A percentile compares a stretch with the other conserved stretches of the same genome.
These are phyloP conservation scores for Brenthis daphne DNA, from an alignment of 2,888 invertebrate genomes.

Conservation along the genomic window DNA sequence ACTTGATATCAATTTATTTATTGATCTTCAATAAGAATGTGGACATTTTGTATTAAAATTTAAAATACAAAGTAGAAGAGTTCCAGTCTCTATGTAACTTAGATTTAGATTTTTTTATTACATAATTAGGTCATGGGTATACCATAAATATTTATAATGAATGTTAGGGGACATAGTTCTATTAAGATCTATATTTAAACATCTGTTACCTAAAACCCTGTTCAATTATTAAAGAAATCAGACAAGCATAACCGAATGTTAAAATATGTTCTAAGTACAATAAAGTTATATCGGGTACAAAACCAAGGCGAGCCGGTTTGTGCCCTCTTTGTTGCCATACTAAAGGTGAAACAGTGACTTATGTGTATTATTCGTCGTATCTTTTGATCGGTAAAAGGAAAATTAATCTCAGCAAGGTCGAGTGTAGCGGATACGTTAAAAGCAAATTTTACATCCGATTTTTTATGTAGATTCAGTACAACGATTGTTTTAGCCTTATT, in stretches of 20 bases:
- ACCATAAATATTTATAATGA: no score
- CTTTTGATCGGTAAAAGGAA: constrained; percentile 33
- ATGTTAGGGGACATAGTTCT: no score
- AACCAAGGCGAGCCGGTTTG: constrained; percentile 29
- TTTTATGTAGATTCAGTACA: constrained; percentile 7
- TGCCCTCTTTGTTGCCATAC: constrained; percentile 26
- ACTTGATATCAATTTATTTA: not conserved
- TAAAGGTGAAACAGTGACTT: constrained; percentile 35
- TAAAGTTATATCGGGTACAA: constrained; percentile 27
- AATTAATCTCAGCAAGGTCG: constrained; percentile 32
- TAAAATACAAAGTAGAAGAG: not conserved
- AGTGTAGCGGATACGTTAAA: constrained; percentile 25
- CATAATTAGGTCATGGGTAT: no score
- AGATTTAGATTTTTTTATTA: no score
- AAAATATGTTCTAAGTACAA: constrained; percentile 14
- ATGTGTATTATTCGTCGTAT: constrained; percentile 25
- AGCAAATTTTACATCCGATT: constrained; percentile 25
- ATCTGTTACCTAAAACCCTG: not conserved
- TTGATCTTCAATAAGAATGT: constrained; percentile 2
- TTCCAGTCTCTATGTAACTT: not conserved
- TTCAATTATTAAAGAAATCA: not conserved
- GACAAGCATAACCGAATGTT: not conserved
- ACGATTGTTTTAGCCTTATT: not conserved
- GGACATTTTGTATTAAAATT: not conserved
- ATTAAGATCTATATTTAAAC: no score